Base-by-base conservation (phyloP, 2,113 vertebrate species). In the Onychostruthus taczanowskii region DNA sequence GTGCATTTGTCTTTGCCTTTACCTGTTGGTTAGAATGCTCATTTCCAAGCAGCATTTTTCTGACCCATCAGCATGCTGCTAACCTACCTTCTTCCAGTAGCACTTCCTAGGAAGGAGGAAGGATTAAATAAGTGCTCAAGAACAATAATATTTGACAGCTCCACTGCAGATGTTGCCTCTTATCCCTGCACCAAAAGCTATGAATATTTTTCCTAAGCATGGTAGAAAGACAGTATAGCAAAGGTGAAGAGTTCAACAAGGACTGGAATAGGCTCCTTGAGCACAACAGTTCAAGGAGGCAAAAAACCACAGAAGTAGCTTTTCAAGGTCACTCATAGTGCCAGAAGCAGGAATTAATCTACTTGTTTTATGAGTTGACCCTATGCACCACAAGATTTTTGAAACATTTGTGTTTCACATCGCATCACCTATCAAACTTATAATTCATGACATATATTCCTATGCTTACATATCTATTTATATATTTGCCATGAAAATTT, bases 151-250 rank as follows among this genome's bases (percentile, higher is more conserved):
- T 87, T 55, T 13, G 2, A 22, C 28, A 58, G 56, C 3, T 74
- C 39, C n/a, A 37, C 23, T 58, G 24, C 16, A 75, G 7, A 53
- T 44, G 13, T 16, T 23, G 23, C 26, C 14, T 58, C n/a, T 63
- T 62, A 53, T 47, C 8, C 2, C 22, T 0, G 0, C n/a, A 33
- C 3, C 15, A 31, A 67, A 62, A 72, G 6, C 2, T 58, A 13
- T 13, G 4, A 12, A 7, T 67, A 8, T 72, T 6, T 80, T 64
- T 24, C 30, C 41, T 66, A 55, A 55, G 12, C 9, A 4, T 7
- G 4, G 6, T 46, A 49, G 23, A 52, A 74, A 19, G 53, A 23
- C 8, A 39, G 17, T 22, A 64, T 9, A 66, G 11, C 22, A 52
- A 23, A 4, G 7, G 7, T 30, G 61, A 27, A 62, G 20, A 30